Conservation (phyloP, 2,797 vertebrate species). For the Bradypodion pumilum region DNA sequence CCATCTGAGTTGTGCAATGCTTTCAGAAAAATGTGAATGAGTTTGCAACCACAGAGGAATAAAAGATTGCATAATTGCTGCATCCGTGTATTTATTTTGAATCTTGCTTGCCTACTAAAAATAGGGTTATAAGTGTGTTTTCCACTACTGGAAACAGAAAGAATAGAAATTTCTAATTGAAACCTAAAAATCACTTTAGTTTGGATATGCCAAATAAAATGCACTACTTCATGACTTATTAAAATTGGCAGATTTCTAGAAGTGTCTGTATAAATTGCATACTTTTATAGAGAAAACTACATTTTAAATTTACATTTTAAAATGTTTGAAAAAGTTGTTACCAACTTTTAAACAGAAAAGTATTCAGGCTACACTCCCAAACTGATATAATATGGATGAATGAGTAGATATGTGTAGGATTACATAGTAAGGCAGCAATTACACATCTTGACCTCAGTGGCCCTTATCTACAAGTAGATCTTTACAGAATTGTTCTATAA, state of each 20-base stretch:
- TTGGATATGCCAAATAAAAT: background rate
- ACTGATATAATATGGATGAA: background rate
- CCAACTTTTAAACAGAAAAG: background rate
- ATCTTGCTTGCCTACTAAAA: background rate
- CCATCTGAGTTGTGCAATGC: background rate
- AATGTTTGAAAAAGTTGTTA: background rate
- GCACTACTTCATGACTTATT: background rate
- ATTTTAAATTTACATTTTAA: slow-evolving; percentile 19
- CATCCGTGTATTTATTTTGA: background rate
- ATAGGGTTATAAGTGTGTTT: background rate
- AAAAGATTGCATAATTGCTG: slow-evolving; percentile 44
- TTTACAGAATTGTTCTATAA: background rate
- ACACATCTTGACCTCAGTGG: background rate
- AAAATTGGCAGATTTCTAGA: slow-evolving; percentile 21
- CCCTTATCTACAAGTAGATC: background rate
- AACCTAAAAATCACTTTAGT: background rate
- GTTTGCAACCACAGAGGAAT: slow-evolving; percentile 35
- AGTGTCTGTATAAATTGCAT: slow-evolving; percentile 20
- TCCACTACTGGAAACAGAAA: background rate
- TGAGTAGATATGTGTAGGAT: background rate
- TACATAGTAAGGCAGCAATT: background rate
- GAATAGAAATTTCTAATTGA: background rate
- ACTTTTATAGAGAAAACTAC: slow-evolving; percentile 15
- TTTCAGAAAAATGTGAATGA: background rate
- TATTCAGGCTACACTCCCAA: background rate